Evolutionary conservation across 2,113 vertebrate species (phyloP).

Genomic region (Eudyptes chrysolophus): DNA sequence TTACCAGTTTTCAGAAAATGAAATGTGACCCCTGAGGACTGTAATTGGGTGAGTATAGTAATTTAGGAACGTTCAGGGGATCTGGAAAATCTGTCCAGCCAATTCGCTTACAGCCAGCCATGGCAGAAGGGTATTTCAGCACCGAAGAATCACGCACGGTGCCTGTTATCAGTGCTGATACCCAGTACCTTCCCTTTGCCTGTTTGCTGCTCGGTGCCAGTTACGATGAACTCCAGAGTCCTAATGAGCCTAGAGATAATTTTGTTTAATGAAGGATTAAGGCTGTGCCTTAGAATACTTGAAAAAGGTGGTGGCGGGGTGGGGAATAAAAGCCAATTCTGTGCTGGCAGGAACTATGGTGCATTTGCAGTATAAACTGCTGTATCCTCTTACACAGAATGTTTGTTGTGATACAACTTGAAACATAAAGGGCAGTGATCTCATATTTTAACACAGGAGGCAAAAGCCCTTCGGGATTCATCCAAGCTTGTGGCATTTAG

Average conservation of each 20-base stretch:
- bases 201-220: conserved; percentile 20
- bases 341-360: not conserved
- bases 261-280: conserved; percentile 57
- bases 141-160: not conserved
- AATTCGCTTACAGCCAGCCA: not conserved
- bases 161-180: conserved; percentile 29
- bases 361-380: not conserved
- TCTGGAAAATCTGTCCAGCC: conserved; percentile 63
- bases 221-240: conserved; percentile 48
- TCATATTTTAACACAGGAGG: conserved; percentile 5
- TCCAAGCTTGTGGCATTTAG: not conserved
- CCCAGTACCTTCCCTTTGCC: not conserved
- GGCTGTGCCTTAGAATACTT: not conserved
- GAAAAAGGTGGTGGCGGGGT: not conserved
- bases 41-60: conserved; percentile 64
- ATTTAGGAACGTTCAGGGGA: conserved; percentile 62
- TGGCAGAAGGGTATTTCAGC: conserved; percentile 7
- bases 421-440: not conserved
- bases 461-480: not conserved
- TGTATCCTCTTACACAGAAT: not conserved
- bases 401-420: conserved; percentile 10
- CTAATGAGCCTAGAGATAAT: conserved; percentile 53
- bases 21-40: conserved; percentile 68
- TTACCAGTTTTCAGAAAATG: conserved; percentile 72
- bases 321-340: not conserved